Evolutionary conservation across 2,797 vertebrate genomes (phyloP).

Genomic region (Chelmon rostratus): DNA sequence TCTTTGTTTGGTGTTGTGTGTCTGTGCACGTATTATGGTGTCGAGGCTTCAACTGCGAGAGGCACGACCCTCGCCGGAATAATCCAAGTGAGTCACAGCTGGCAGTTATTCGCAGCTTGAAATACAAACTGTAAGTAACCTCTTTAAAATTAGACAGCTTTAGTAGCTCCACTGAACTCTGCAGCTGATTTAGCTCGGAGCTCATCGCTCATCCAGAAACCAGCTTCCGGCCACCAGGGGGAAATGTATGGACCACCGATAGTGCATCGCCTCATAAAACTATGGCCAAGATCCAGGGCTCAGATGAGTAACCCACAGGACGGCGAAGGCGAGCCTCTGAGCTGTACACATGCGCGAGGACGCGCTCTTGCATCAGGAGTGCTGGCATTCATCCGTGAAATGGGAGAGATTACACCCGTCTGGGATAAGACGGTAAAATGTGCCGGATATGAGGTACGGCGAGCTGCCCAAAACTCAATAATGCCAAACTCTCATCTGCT

Average conservation of each 20-base stretch:
- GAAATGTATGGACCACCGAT: slow-evolving; percentile 46
- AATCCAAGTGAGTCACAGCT: slow-evolving; percentile 52
- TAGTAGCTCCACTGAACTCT: slow-evolving; percentile 38
- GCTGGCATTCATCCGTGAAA: slow-evolving; percentile 79
- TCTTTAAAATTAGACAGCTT: slow-evolving; percentile 47
- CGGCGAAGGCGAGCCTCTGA: slow-evolving; percentile 31
- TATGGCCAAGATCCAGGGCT: slow-evolving; percentile 56
- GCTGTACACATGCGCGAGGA: slow-evolving; percentile 50
- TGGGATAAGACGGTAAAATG: slow-evolving; percentile 72
- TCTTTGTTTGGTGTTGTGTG: slow-evolving; percentile 11
- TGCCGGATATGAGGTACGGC: slow-evolving; percentile 75
- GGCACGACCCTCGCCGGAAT: slow-evolving; percentile 8
- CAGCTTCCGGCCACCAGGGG: slow-evolving; percentile 34
- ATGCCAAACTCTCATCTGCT: slow-evolving; percentile 73
- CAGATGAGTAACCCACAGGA: slow-evolving; percentile 60
- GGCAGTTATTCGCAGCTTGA: slow-evolving; percentile 40
- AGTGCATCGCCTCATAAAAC: slow-evolving; percentile 66
- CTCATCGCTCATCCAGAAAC: slow-evolving; percentile 47
- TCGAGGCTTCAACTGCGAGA: slow-evolving; percentile 18
- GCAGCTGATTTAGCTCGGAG: slow-evolving; percentile 46
- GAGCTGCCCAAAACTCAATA: slow-evolving; percentile 75
- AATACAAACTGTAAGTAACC: slow-evolving; percentile 43
- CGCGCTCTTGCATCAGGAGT: slow-evolving; percentile 56
- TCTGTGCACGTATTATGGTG: slow-evolving; percentile 8
- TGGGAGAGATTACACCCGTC: slow-evolving; percentile 79